Conservation (phyloP, 2,888 invertebrate species). For the Glyphotaelius pellucidus region DNA sequence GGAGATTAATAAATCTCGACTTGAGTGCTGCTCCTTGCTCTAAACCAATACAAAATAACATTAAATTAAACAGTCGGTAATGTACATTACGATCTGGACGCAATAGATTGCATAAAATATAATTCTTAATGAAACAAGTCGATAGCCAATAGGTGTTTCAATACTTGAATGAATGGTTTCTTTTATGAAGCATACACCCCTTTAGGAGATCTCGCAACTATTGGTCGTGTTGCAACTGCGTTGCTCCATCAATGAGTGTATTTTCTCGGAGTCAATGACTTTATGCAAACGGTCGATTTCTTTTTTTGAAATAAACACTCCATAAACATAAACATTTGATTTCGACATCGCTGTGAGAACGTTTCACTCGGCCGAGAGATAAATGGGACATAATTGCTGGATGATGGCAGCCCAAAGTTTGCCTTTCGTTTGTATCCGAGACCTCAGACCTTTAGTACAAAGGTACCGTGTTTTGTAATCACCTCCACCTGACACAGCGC, state of each 20-base stretch:
- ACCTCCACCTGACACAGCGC: not conserved
- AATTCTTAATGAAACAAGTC: not conserved
- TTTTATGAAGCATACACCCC: not conserved
- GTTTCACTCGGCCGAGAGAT: constrained; percentile 45
- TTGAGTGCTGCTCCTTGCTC: not conserved
- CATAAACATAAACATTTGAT: constrained; percentile 52
- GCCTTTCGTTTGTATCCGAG: constrained; percentile 29
- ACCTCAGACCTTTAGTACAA: constrained; percentile 24
- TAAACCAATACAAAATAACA: not conserved
- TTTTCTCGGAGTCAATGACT: constrained; percentile 57
- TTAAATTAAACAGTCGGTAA: not conserved
- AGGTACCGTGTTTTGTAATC: constrained; percentile 30
- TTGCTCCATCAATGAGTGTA: constrained; percentile 50
- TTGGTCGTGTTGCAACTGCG: constrained; percentile 24
- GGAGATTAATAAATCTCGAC: not conserved
- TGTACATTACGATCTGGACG: not conserved
- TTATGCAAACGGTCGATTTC: constrained; percentile 58
- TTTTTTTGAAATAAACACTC: constrained; percentile 57
- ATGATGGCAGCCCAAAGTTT: constrained; percentile 17
- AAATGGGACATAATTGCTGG: constrained; percentile 45
- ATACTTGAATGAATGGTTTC: constrained; percentile 3
- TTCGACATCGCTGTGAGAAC: constrained; percentile 50
- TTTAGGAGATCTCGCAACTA: not conserved
- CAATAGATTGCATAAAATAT: not conserved
- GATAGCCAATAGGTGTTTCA: not conserved